Base-by-base conservation (phyloP, 1,140 invertebrate species). In the Watersipora subatra region DNA sequence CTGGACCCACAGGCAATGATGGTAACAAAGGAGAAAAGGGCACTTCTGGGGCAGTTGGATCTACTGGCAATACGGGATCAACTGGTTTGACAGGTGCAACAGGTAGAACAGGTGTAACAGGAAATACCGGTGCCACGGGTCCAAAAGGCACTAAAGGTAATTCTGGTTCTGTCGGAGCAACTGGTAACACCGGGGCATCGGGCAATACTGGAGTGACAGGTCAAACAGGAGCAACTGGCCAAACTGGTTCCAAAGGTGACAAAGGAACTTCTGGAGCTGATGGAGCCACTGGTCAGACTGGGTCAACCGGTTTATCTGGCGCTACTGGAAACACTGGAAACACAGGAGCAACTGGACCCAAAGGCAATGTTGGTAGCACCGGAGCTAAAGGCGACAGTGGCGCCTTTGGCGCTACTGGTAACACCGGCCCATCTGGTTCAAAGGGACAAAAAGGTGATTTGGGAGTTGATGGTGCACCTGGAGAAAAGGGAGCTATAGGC, bases 71-170 rank as follows among this genome's bases (percentile, higher is more conserved):
- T n/a, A 46, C 34, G 7, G 34, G 34, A 46, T 7, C 34, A 7
- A 46, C 34, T 46, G 34, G 34, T 46, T 12, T 46, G 7, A 46
- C 7, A 46, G 34, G 34, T 12, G n/a, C 7, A 12, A 46, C 34
- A 12, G 34, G 34, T 46, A n/a, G n/a, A 7, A 12, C n/a, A n/a
- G 34, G 34, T n/a, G 7, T n/a, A 46, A n/a, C n/a, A 46, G 34
- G 34, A 12, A 46, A 46, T 46, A 46, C 27, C 15, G 64, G 64
- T 24, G 22, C 26, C 22, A 28, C 64, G 12, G 64, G 64, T 19
- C 57, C 2, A 28, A 7, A 34, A 28, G 64, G 64, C 20, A 12
- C 27, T 2, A 66, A 66, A 61, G 64, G 64, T 24, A 58, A 66
- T 26, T 1, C 1, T 24, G 64, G 64, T 7, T 1, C 34, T 17